Percentiles rank a stretch among this genome's conserved stretches.
Conservation (phyloP, 2,797 vertebrate genomes). For the Pygocentrus nattereri region DNA sequence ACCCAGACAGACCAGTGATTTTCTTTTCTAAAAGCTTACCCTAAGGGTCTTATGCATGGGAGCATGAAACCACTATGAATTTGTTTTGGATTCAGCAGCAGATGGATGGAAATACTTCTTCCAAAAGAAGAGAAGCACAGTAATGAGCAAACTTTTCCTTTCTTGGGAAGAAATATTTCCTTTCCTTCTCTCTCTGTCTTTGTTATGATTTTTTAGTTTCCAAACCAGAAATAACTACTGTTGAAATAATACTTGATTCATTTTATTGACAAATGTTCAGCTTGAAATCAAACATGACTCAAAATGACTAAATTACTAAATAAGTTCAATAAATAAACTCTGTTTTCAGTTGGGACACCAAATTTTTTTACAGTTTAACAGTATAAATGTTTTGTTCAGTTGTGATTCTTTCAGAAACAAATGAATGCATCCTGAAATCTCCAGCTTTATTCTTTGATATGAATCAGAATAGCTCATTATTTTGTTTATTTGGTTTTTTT, state of each 20-base stretch:
- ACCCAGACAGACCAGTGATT: not conserved
- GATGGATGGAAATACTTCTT: conserved; percentile 57
- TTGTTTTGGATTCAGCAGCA: conserved; percentile 64
- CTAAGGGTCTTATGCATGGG: not conserved
- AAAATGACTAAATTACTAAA: too few species aligned
- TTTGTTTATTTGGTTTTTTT: too few species aligned
- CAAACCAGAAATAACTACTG: conserved; percentile 22
- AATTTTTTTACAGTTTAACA: too few species aligned
- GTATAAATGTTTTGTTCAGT: too few species aligned
- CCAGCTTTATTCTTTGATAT: too few species aligned
- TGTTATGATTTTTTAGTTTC: conserved; percentile 54
- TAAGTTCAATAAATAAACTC: too few species aligned
- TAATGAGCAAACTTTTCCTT: conserved; percentile 63
- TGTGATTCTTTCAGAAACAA: too few species aligned
- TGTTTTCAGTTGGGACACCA: too few species aligned
- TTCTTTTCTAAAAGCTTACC: conserved; percentile 29
- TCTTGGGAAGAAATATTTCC: conserved; percentile 43
- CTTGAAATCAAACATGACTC: too few species aligned
- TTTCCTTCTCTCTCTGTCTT: not conserved
- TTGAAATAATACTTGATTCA: not conserved
- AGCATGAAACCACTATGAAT: conserved; percentile 41
- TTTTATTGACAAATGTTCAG: not conserved
- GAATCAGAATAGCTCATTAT: too few species aligned
- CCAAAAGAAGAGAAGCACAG: conserved; percentile 62
- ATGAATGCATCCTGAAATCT: too few species aligned